Base-by-base conservation (phyloP, 2,888 invertebrate genomes). In the Acronicta aceris region DNA sequence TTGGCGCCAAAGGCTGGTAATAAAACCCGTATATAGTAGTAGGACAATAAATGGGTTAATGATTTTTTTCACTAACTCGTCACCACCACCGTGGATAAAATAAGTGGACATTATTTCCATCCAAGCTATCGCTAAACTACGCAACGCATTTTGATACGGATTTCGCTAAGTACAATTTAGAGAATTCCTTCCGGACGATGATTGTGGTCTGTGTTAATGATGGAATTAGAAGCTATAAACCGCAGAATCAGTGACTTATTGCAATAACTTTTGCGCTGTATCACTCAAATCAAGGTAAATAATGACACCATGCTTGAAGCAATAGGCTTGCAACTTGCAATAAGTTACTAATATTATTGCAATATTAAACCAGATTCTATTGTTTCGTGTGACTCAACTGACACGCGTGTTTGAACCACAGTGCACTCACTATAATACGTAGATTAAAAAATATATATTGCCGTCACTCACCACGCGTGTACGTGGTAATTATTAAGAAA, bases 331-430 rank as follows among this genome's bases (percentile, higher is more conserved):
- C 47, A 12, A 33, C 47, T 30, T 59, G 43, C 47, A 45, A 57
- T 56, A 17, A 17, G 49, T 43, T 62, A 61, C 43, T 52, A 36
- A 17, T 48, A 51, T n/a, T 63, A 67, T 50, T 69, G 57, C 69
- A 63, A 55, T 63, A 63, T 45, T 33, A 69, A 64, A 51, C 50
- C 25, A 46, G 54, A 62, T 59, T 61, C 50, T 49, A 65, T 66
- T 51, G 53, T 57, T 57, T 17, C 17, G 5, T 17, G n/a, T 66
- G 61, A 51, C 57, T 57, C 61, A 61, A 61, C 27, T 17, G 36
- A 25, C 66, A 57, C 58, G 46, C 33, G 40, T 33, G 40, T 52
- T 21, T 53, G 49, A 25, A 60, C 60, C 41, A 65, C 55, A n/a
- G 43, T 62, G 41, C 38, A 30, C 54, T 53, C 13, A 48, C 38